phyloP scores from a whole-genome alignment of 2,888 invertebrate genomes.

The Rutpela maculata region DNA sequence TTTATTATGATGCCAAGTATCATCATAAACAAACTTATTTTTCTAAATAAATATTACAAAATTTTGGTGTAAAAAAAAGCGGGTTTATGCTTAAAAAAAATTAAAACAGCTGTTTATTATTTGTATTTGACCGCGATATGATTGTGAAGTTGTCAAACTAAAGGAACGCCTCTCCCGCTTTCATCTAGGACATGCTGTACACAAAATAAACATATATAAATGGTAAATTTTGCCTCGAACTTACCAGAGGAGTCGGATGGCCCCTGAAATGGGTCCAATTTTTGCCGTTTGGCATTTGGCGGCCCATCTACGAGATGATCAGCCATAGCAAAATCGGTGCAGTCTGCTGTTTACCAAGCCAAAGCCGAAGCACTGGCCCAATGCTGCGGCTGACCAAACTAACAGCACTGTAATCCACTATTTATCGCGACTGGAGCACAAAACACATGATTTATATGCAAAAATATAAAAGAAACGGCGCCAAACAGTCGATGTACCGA shows the following conservation, averaged over 20 bases:
- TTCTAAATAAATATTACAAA: slow-evolving; percentile 7
- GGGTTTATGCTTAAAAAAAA: slow-evolving; percentile 29
- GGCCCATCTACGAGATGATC: slow-evolving; percentile 96
- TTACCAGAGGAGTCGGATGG: slow-evolving; percentile 88
- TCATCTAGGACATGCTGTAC: slow-evolving; percentile 66
- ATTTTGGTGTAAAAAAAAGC: slow-evolving; percentile 27
- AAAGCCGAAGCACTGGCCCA: slow-evolving; percentile 77
- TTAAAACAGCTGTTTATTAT: slow-evolving; percentile 55
- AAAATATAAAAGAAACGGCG: slow-evolving; percentile 72
- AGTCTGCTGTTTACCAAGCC: slow-evolving; percentile 80
- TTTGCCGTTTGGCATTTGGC: slow-evolving; percentile 94
- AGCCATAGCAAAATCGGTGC: slow-evolving; percentile 81
- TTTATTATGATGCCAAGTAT: slow-evolving; percentile 21
- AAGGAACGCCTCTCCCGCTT: slow-evolving; percentile 71
- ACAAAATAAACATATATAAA: slow-evolving; percentile 62
- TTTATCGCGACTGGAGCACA: slow-evolving; percentile 72
- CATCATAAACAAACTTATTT: slow-evolving; percentile 35
- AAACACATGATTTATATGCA: slow-evolving; percentile 73
- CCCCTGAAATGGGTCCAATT: slow-evolving; percentile 90
- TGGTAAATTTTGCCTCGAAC: slow-evolving; percentile 62
- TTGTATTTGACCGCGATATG: slow-evolving; percentile 51
- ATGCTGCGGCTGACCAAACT: slow-evolving; percentile 72
- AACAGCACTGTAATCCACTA: slow-evolving; percentile 71
- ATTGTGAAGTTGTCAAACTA: slow-evolving; percentile 60
- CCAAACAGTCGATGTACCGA: slow-evolving; percentile 81